Conservation (phyloP, 1,140 invertebrate species). For the Lethrus apterus region DNA sequence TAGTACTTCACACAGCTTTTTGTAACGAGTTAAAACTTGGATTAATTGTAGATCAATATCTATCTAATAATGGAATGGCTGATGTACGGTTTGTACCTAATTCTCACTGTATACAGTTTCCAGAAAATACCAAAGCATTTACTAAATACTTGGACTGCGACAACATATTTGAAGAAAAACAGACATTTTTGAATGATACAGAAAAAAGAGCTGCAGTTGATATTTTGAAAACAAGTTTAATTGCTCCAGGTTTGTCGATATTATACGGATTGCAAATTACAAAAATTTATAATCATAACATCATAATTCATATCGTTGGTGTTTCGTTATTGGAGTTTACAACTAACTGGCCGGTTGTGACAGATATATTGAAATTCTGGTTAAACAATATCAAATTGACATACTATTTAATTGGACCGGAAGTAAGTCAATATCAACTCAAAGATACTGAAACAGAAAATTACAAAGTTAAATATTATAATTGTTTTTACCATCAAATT, state of each 20-base stretch:
- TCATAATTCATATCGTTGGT: conserved; percentile 36
- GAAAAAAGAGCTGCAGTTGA: not conserved
- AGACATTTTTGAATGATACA: too few species aligned
- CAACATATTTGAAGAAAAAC: too few species aligned
- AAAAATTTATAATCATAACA: conserved; percentile 16
- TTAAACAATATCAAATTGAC: conserved; percentile 28
- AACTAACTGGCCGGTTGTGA: conserved; percentile 28
- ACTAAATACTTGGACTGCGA: too few species aligned
- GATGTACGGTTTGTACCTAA: not conserved
- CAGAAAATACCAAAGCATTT: too few species aligned
- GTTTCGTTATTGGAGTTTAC: conserved; percentile 25
- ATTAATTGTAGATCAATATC: conserved; percentile 17
- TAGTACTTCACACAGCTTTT: conserved; percentile 23
- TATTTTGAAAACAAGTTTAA: conserved; percentile 15
- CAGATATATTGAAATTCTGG: conserved; percentile 32
- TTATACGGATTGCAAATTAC: conserved; percentile 26
- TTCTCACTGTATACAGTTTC: too few species aligned
- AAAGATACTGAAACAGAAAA: conserved; percentile 20
- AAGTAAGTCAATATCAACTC: conserved; percentile 14
- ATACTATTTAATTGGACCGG: conserved; percentile 35
- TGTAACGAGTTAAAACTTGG: conserved; percentile 30
- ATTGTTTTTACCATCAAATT: conserved; percentile 30
- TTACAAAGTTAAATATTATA: conserved; percentile 19
- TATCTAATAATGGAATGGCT: not conserved
- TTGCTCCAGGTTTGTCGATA: conserved; percentile 27